Evolutionary conservation across 2,113 vertebrate genomes (phyloP).

Genomic region (Hucho hucho): DNA sequence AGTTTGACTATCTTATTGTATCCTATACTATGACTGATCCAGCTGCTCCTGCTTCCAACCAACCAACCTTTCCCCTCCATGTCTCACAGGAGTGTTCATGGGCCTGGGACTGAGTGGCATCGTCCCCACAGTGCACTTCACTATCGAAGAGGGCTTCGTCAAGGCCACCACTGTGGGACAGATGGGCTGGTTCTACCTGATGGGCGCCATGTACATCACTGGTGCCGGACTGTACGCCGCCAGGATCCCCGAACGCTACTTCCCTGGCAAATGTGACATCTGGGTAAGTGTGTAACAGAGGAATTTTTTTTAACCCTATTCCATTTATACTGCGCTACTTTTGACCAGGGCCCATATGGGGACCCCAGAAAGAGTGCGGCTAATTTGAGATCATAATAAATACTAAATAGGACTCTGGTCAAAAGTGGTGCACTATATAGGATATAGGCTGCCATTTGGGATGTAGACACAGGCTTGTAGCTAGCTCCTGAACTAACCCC

Average conservation of each 20-base stretch:
- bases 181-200: slow-evolving; percentile 99
- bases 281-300: slow-evolving; percentile 77
- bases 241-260: slow-evolving; percentile 95
- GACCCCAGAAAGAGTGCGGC: too few relatives aligned
- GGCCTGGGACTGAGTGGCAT: slow-evolving; percentile 95
- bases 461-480: too few relatives aligned
- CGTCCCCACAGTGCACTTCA: slow-evolving; percentile 98
- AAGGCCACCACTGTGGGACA: slow-evolving; percentile 97
- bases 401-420: too few relatives aligned
- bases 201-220: slow-evolving; percentile 98
- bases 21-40: not conserved
- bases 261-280: slow-evolving; percentile 97
- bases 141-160: slow-evolving; percentile 95
- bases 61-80: not conserved
- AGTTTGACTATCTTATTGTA: too few relatives aligned
- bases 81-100: slow-evolving; percentile 86
- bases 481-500: too few relatives aligned
- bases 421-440: too few relatives aligned
- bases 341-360: too few relatives aligned
- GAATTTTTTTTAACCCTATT: too few relatives aligned
- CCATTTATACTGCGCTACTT: too few relatives aligned
- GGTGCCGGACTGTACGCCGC: slow-evolving; percentile 94
- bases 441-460: too few relatives aligned
- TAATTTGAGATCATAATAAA: too few relatives aligned
- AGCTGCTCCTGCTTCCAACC: not conserved